Percentiles rank a stretch among this genome's conserved stretches.
Evolutionary conservation across 2,888 invertebrate species (phyloP).

Genomic region (Serrognathus titanus): DNA sequence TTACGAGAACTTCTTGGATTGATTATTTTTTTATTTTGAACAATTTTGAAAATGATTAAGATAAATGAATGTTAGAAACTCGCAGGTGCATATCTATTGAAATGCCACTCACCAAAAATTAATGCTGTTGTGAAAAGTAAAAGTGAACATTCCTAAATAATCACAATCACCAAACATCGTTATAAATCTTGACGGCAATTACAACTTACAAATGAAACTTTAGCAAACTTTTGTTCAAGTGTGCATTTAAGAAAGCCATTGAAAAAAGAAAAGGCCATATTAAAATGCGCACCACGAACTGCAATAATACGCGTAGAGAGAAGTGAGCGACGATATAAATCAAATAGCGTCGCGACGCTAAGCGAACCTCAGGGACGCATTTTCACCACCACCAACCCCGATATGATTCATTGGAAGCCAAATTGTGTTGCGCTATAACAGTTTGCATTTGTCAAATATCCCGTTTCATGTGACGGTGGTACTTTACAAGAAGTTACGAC

Average conservation of each 20-base stretch:
- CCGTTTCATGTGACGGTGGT: conserved; percentile 1
- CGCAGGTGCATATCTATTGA: background rate
- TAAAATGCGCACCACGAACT: conserved; percentile 26
- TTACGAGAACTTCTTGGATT: too few relatives aligned
- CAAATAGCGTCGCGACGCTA: conserved; percentile 32
- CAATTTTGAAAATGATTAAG: background rate
- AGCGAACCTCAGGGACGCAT: conserved; percentile 36
- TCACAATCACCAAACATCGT: too few relatives aligned
- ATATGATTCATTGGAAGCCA: conserved; percentile 40
- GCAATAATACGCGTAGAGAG: conserved; percentile 24
- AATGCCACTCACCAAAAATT: background rate
- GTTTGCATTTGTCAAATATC: conserved; percentile 27
- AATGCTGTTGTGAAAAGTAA: too few relatives aligned
- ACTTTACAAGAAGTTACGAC: background rate
- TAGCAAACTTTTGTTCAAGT: too few relatives aligned
- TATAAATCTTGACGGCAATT: too few relatives aligned
- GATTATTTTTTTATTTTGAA: background rate
- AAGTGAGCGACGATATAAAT: conserved; percentile 26
- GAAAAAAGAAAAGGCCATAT: background rate
- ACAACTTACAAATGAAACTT: too few relatives aligned
- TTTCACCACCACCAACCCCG: conserved; percentile 23
- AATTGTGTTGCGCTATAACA: conserved; percentile 34
- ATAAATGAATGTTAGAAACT: background rate
- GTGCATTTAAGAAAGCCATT: too few relatives aligned
- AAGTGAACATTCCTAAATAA: too few relatives aligned